phyloP scores from a whole-genome alignment of 2,888 invertebrate species.

The Dolichomitus sp. region DNA sequence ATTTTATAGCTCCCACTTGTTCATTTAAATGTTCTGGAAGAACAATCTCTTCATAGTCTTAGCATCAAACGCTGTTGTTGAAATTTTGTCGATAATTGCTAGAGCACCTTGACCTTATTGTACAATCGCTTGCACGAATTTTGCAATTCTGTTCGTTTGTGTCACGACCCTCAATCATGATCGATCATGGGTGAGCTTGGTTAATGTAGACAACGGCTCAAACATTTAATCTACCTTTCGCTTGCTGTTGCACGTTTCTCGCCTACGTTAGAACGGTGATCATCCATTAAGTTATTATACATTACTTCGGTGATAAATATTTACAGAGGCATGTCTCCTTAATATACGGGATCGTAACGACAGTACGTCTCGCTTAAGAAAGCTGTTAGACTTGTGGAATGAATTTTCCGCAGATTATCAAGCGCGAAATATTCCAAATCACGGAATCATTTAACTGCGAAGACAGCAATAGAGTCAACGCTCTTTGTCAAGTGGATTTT shows the following conservation, averaged over 20 bases:
- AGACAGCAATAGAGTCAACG: neutral
- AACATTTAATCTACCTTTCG: slow-evolving; percentile 40
- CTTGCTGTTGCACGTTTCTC: slow-evolving; percentile 10
- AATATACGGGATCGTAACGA: neutral
- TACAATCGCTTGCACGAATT: neutral
- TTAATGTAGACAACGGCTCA: slow-evolving; percentile 50
- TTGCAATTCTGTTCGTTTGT: neutral
- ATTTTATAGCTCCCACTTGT: no score
- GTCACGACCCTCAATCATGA: slow-evolving; percentile 39
- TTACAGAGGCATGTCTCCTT: slow-evolving; percentile 1
- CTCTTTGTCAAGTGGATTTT: neutral
- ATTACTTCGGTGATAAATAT: slow-evolving; percentile 8
- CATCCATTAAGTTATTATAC: slow-evolving; percentile 25
- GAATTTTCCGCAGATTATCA: neutral
- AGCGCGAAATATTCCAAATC: neutral
- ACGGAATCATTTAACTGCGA: neutral
- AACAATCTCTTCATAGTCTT: no score
- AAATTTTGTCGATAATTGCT: no score
- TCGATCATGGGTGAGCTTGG: slow-evolving; percentile 43
- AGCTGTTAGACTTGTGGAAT: neutral
- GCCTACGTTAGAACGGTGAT: neutral
- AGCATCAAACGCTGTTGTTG: no score
- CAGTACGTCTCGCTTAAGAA: neutral
- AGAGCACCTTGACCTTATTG: neutral
- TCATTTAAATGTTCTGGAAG: no score